Conservation (phyloP, 2,113 vertebrate genomes). For the Arenaria interpres region DNA sequence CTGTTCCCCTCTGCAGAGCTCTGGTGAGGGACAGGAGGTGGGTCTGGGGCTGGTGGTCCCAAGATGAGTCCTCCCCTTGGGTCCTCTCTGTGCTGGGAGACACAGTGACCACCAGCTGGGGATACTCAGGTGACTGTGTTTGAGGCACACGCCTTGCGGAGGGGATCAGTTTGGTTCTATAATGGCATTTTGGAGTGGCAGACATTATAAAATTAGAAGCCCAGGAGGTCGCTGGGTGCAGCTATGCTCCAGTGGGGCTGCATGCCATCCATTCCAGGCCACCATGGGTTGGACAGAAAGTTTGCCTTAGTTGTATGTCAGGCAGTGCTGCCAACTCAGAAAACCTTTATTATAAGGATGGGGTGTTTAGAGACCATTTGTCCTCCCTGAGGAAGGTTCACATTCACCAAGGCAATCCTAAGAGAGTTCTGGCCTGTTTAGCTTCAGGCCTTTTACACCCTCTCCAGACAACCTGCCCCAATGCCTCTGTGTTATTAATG, state of each 20-base stretch:
- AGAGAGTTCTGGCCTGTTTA: not conserved
- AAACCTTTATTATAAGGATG: not conserved
- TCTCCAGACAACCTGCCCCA: not conserved
- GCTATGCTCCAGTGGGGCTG: not conserved
- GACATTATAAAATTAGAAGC: not conserved
- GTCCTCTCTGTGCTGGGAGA: not conserved
- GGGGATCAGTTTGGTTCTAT: not conserved
- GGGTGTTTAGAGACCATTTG: not conserved
- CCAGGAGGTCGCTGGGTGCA: not conserved
- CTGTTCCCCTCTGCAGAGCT: not conserved
- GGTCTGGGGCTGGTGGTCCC: not conserved
- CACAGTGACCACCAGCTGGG: not conserved
- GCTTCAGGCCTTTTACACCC: not conserved
- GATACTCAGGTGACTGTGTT: not conserved
- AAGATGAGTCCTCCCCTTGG: rapidly evolving
- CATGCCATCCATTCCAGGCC: not conserved
- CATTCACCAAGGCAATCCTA: not conserved
- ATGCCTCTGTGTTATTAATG: not conserved
- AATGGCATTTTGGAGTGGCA: not conserved
- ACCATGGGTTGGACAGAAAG: not conserved
- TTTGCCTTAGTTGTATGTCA: not conserved
- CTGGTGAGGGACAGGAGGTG: not conserved
- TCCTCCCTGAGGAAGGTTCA: not conserved
- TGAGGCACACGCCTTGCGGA: not conserved
- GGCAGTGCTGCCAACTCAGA: not conserved